Evolutionary conservation across 2,113 vertebrate species (phyloP).

Genomic region (human): DNA sequence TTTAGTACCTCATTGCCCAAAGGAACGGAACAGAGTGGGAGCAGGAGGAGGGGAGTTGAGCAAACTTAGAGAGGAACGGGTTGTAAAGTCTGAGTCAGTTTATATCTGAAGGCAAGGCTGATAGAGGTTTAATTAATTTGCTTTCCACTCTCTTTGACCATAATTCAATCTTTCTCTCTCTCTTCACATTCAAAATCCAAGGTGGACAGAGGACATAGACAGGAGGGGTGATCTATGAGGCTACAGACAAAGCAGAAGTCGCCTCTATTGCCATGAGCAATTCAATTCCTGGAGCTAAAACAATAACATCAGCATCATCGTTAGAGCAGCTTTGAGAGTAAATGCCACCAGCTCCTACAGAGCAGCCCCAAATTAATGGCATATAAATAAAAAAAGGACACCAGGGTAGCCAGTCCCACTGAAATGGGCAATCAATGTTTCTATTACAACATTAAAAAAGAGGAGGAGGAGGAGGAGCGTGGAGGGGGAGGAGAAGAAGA

Average conservation of each 20-base stretch:
- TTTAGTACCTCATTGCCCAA: background rate
- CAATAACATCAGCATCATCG: background rate
- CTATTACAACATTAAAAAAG: background rate
- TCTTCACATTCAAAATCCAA: background rate
- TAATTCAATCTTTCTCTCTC: background rate
- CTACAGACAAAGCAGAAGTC: background rate
- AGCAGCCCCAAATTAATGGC: background rate
- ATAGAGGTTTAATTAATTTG: background rate
- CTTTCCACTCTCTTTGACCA: background rate
- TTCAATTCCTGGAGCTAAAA: background rate
- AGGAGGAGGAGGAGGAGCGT: background rate
- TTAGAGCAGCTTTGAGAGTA: background rate
- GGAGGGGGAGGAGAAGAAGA: too few species aligned
- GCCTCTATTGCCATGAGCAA: too few species aligned
- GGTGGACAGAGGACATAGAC: background rate
- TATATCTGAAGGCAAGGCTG: background rate
- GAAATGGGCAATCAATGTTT: background rate
- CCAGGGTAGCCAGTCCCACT: background rate
- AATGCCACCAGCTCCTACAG: background rate
- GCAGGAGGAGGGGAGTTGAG: fast-evolving
- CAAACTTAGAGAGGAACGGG: background rate
- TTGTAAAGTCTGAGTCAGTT: background rate
- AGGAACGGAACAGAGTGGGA: background rate
- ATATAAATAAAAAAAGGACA: background rate
- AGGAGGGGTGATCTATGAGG: too few species aligned